Conservation (phyloP, 2,797 vertebrate genomes). For the Eremophila alpestris region DNA sequence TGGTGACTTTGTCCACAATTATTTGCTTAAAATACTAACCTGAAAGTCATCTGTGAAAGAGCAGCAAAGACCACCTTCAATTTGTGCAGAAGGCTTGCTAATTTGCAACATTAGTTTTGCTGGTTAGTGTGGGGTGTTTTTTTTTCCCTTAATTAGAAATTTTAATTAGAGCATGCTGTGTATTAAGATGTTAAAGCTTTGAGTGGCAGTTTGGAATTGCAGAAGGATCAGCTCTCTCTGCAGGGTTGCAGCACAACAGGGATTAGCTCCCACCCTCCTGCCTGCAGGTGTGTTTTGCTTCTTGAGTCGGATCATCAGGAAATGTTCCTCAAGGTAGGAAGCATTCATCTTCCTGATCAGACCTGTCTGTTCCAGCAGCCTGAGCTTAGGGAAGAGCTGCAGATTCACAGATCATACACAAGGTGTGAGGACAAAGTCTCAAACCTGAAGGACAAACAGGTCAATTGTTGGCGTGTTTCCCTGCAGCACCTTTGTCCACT, state of each 20-base stretch:
- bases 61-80: conserved; percentile 9
- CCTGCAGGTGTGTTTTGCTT: conserved; percentile 43
- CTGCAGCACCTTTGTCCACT: not conserved
- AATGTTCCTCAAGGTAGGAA: not conserved
- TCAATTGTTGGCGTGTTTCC: not conserved
- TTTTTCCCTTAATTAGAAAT: conserved; percentile 62
- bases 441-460: not conserved
- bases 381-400: not conserved
- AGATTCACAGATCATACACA: not conserved
- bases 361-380: not conserved
- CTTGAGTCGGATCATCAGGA: not conserved
- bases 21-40: not conserved
- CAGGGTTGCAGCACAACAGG: conserved; percentile 50
- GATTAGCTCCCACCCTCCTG: conserved; percentile 60
- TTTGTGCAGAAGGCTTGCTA: conserved; percentile 45
- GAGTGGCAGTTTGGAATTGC: conserved; percentile 57
- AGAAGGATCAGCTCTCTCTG: conserved; percentile 60
- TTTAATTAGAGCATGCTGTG: conserved; percentile 71
- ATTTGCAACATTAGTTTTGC: conserved; percentile 62
- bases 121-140: not conserved
- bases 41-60: not conserved
- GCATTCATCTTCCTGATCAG: not conserved
- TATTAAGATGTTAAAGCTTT: conserved; percentile 71
- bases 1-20: not conserved
- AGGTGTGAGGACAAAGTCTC: not conserved